Evolutionary conservation across 23 tunicate species (phyloP).

Genomic region (Trididemnum miniatum): DNA sequence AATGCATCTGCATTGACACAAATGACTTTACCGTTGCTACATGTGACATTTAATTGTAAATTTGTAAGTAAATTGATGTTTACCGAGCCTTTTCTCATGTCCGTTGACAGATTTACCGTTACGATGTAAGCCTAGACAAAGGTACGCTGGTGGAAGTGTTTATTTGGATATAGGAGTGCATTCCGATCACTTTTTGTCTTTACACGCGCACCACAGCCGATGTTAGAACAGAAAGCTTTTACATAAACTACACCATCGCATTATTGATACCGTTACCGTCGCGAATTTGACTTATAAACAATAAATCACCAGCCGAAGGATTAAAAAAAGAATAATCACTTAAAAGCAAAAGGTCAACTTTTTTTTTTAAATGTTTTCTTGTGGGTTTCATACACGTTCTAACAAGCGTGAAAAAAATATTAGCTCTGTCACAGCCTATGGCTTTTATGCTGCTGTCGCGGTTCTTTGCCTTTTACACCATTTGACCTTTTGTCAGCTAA

Average conservation of each 20-base stretch:
- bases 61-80: neutral
- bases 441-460: no score
- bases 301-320: neutral
- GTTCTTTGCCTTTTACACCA: no score
- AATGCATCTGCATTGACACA: neutral
- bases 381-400: neutral
- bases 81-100: conserved; percentile 3
- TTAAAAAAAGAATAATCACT: neutral
- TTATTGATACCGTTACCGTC: no score
- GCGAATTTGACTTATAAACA: neutral
- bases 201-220: no score
- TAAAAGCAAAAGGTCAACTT: neutral
- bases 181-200: no score
- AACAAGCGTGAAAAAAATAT: neutral
- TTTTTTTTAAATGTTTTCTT: no score
- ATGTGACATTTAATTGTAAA: neutral
- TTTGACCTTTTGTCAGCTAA: no score
- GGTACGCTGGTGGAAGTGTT: neutral
- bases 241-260: no score
- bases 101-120: conserved; percentile 13
- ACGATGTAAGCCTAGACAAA: neutral
- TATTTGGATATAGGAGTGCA: neutral
- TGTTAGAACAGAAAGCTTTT: no score
- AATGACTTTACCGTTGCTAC: neutral
- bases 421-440: neutral